These are phyloP conservation scores for Drosophila limbata DNA, from an alignment of 2,888 invertebrate genomes.

Conservation along the genomic window DNA sequence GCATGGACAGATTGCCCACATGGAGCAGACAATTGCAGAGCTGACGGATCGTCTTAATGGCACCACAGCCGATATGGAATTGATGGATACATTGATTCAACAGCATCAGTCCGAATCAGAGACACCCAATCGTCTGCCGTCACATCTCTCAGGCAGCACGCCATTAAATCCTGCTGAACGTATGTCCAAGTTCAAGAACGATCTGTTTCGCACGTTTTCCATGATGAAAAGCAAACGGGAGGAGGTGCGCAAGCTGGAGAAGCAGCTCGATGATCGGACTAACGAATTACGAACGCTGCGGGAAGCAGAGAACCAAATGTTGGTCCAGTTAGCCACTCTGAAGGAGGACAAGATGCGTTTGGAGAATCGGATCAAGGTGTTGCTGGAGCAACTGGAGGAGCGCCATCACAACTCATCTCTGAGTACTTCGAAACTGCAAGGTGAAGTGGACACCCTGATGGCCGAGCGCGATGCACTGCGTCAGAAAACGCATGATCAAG, in stretches of 20 bases:
- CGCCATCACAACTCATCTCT: constrained; percentile 44
- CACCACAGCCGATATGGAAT: constrained; percentile 82
- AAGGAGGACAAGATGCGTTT: constrained; percentile 83
- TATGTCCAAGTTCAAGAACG: constrained; percentile 85
- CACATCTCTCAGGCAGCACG: constrained; percentile 78
- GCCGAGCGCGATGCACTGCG: constrained; percentile 83
- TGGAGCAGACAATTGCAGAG: constrained; percentile 81
- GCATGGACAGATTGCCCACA: constrained; percentile 78
- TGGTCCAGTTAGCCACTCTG: constrained; percentile 81
- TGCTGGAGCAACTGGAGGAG: constrained; percentile 84
- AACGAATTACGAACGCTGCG: constrained; percentile 76
- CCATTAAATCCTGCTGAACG: constrained; percentile 84
- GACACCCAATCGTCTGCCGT: constrained; percentile 58
- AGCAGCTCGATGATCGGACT: constrained; percentile 76
- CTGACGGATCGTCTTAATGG: constrained; percentile 80
- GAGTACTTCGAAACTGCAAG: constrained; percentile 41
- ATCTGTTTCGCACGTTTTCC: constrained; percentile 85
- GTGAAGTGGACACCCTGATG: constrained; percentile 80
- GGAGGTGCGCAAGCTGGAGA: constrained; percentile 86
- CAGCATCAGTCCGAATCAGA: constrained; percentile 79
- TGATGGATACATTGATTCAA: constrained; percentile 83
- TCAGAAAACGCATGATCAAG: constrained; percentile 53
- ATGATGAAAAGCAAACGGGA: constrained; percentile 86
- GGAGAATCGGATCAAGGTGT: constrained; percentile 76
- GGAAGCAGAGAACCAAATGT: constrained; percentile 82